Base-by-base conservation (phyloP, 2,113 vertebrate species). In the Potamarius usumacintae region DNA sequence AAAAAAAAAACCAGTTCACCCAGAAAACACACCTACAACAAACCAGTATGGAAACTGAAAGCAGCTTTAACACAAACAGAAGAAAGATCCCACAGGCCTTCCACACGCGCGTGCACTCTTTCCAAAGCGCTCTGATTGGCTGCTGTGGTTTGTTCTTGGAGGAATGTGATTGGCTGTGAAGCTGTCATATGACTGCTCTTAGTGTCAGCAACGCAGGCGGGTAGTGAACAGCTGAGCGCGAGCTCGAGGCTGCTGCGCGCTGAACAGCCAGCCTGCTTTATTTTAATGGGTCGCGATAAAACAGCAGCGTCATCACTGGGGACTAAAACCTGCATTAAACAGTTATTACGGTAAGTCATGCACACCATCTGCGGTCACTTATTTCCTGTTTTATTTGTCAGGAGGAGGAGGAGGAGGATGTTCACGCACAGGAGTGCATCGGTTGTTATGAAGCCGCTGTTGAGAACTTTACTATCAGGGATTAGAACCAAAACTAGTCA, bases 201-300 rank as follows among this genome's bases (percentile, higher is more conserved):
- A 62, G 60, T 84, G 82, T 55, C 52, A 78, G 85, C 60, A 78
- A 74, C 57, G 52, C 55, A 76, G 79, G 85, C 88, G 53, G 69
- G 52, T 63, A 84, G 55, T 80, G 53, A 90, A 89, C 90, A 92
- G 91, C 91, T 90, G 89, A 89, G 87, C 27, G 80, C 60, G 86
- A 90, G 85, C 83, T 17, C 3, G 2, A 14, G 9, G 48, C 48
- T 8, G 6, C 67, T 53, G 82, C 15, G 9, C 20, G 0, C 15
- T 1, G 17, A 7, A 0, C 79, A 11, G 53, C 17, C 5, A 53
- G 48, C 18, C 25, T 4, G 12, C 18, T 12, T 63, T 63, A 6
- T 27, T 4, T 25, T 8, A 1, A 18, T 8, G 34, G n/a, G 50
- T 50, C 78, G 20, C 58, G 81, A 84, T 60, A 34, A 12, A 65